Conservation (phyloP, 2,113 vertebrate genomes). For the Chiloscyllium plagiosum region DNA sequence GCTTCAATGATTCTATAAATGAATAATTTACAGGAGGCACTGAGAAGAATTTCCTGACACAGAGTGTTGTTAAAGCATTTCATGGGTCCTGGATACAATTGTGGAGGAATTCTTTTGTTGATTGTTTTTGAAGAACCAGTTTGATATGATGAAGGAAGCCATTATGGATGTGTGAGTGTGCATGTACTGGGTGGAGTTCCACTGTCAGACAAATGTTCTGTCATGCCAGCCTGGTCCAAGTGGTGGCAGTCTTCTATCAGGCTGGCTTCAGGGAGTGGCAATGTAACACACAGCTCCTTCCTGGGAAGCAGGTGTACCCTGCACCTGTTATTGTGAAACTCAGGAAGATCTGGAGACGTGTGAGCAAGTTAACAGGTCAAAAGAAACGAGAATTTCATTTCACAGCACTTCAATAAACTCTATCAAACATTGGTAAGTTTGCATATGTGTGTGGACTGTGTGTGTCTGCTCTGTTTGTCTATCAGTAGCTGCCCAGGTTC, state of each 20-base stretch:
- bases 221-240: neutral
- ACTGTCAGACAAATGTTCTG: neutral
- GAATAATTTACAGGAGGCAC: neutral
- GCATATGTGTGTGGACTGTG: neutral
- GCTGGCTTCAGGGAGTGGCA: neutral
- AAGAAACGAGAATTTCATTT: neutral
- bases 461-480: neutral
- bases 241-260: neutral
- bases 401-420: neutral
- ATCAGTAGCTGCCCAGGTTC: neutral
- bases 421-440: neutral
- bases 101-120: too few species aligned
- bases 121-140: neutral
- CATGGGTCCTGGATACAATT: neutral
- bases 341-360: neutral
- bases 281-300: neutral
- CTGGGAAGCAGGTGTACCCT: neutral
- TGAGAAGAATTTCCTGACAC: neutral
- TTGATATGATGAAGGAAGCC: neutral
- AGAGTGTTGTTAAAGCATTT: neutral
- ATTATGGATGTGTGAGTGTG: neutral
- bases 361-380: neutral
- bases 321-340: neutral
- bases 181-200: neutral
- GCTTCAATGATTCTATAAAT: neutral